Conservation (phyloP, 2,888 invertebrate genomes). For the Dryobota labecula region DNA sequence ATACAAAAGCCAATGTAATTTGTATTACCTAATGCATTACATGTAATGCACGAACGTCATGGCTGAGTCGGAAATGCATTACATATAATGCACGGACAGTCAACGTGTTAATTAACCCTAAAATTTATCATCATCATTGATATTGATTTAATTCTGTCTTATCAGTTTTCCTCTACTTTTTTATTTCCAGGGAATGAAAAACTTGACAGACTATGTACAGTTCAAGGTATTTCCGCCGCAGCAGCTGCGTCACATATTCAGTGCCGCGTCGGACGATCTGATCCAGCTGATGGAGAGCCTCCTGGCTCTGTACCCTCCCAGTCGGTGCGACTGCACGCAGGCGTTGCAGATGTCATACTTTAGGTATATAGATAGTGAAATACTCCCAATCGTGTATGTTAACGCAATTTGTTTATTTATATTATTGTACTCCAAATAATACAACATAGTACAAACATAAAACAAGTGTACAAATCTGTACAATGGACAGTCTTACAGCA, state of each 20-base stretch:
- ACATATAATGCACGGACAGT: too few relatives aligned
- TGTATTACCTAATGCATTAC: too few relatives aligned
- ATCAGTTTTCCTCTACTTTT: neutral
- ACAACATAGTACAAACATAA: neutral
- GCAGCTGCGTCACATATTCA: conserved; percentile 97
- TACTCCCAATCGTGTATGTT: neutral
- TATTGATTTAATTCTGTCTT: neutral
- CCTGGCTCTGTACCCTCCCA: conserved; percentile 95
- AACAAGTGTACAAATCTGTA: neutral
- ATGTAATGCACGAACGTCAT: too few relatives aligned
- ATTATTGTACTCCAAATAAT: neutral
- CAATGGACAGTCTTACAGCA: neutral
- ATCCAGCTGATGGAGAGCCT: conserved; percentile 94
- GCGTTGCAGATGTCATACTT: conserved; percentile 98
- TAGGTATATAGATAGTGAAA: conserved; percentile 83
- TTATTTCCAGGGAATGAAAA: conserved; percentile 91
- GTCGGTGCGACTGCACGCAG: conserved; percentile 95
- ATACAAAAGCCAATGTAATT: too few relatives aligned
- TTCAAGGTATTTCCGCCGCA: conserved; percentile 96
- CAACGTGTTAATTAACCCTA: neutral
- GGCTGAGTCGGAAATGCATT: too few relatives aligned
- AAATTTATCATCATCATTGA: neutral
- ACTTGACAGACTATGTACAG: conserved; percentile 97
- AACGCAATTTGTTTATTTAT: neutral
- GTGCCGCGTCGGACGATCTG: conserved; percentile 98